A percentile compares a stretch with the other conserved stretches of the same genome.
Conservation (phyloP, 2,888 invertebrate species). For the Drosophila siamana region DNA sequence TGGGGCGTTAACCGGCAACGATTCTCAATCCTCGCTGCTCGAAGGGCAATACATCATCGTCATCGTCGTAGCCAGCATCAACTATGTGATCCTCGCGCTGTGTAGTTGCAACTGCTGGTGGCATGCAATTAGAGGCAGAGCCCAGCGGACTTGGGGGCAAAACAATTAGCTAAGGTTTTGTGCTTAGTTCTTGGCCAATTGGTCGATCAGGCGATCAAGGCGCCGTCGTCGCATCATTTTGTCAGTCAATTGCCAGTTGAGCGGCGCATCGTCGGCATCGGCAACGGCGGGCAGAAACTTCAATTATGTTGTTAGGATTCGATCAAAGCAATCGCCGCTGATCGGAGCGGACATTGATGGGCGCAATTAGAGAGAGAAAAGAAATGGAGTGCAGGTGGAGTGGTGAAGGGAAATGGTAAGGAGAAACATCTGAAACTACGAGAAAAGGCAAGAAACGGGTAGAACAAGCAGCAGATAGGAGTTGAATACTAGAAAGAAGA, state of each 20-base stretch:
- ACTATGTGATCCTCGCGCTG: slow-evolving; percentile 20
- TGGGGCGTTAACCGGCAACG: slow-evolving; percentile 34
- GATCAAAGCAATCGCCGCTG: slow-evolving; percentile 65
- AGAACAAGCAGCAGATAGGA: neutral
- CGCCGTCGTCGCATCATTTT: slow-evolving; percentile 54
- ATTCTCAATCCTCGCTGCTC: slow-evolving; percentile 26
- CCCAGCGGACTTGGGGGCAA: slow-evolving; percentile 15
- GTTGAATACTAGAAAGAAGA: neutral
- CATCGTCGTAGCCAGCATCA: slow-evolving; percentile 20
- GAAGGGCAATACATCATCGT: slow-evolving; percentile 60
- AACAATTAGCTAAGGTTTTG: slow-evolving; percentile 53
- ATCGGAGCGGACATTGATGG: slow-evolving; percentile 62
- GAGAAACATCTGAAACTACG: too few relatives aligned
- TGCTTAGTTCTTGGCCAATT: slow-evolving; percentile 46
- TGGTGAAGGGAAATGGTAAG: neutral
- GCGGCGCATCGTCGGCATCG: neutral
- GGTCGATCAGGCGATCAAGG: slow-evolving; percentile 34
- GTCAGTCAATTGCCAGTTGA: slow-evolving; percentile 57
- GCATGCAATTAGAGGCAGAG: slow-evolving; percentile 48
- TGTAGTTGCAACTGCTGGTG: slow-evolving; percentile 32
- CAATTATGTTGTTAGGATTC: slow-evolving; percentile 75
- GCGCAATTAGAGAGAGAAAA: slow-evolving; percentile 56
- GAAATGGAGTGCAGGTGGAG: neutral
- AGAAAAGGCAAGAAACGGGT: neutral
- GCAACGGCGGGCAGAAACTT: slow-evolving; percentile 31